phyloP scores from a whole-genome alignment of 2,797 vertebrate species.

The Falco berigora region DNA sequence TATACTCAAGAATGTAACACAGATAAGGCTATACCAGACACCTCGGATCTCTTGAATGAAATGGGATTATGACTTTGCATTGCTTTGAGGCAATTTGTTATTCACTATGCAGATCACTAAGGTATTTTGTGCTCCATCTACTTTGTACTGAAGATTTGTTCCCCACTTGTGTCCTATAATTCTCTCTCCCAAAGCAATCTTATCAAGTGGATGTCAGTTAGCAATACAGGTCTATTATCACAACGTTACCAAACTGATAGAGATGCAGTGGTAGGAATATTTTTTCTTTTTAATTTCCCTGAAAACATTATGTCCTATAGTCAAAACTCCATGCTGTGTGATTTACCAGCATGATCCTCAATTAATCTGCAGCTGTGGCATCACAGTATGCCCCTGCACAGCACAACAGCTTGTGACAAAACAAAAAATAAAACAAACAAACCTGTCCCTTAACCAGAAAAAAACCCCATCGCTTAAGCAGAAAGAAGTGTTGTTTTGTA shows the following conservation, averaged over 20 bases:
- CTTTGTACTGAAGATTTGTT: conserved; percentile 22
- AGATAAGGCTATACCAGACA: neutral
- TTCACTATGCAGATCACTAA: neutral
- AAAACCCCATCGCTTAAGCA: neutral
- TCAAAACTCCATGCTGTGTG: neutral
- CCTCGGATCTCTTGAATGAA: neutral
- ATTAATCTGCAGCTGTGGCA: conserved; percentile 45
- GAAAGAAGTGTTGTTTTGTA: neutral
- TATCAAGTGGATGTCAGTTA: conserved; percentile 28
- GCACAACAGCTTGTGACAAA: neutral
- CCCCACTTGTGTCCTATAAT: neutral
- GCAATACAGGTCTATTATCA: conserved; percentile 24
- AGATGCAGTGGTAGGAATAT: neutral
- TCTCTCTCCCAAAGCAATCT: neutral
- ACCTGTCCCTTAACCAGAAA: neutral
- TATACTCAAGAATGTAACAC: neutral
- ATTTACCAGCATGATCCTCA: conserved; percentile 34
- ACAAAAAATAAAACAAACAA: neutral
- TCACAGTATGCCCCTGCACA: neutral
- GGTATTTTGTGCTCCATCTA: conserved; percentile 50
- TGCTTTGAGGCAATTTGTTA: conserved; percentile 27
- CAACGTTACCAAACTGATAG: neutral
- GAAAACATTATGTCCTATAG: conserved; percentile 23
- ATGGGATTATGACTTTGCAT: neutral
- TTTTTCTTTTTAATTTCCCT: conserved; percentile 41